Conservation (phyloP, 2,113 vertebrate genomes). For the Pachycephala philippinensis region DNA sequence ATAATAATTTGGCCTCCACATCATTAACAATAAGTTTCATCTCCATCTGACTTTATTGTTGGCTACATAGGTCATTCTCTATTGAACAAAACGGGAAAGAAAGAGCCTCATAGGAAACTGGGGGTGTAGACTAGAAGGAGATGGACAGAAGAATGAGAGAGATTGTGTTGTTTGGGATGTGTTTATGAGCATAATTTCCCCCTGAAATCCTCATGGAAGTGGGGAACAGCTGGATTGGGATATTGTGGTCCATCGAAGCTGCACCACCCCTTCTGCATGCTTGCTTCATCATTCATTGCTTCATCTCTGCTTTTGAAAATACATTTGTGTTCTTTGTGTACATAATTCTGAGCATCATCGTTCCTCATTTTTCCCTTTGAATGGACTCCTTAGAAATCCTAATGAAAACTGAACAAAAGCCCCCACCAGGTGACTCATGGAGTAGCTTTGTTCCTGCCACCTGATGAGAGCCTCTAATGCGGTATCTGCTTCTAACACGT, state of each 20-base stretch:
- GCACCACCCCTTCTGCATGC: not conserved
- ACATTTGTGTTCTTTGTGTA: not conserved
- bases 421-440: not conserved
- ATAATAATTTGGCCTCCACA: constrained; percentile 40
- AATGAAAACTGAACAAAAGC: not conserved
- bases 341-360: not conserved
- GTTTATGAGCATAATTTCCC: not conserved
- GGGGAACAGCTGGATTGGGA: not conserved
- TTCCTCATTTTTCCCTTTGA: constrained; percentile 15
- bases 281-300: not conserved
- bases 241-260: not conserved
- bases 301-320: not conserved
- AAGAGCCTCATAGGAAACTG: not conserved
- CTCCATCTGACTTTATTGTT: constrained; percentile 27
- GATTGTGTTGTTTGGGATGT: not conserved
- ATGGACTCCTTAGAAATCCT: constrained; percentile 4
- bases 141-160: not conserved
- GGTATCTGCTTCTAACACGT: not conserved
- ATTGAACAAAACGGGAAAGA: not conserved
- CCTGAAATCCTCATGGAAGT: not conserved
- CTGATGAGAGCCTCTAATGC: not conserved
- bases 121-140: not conserved
- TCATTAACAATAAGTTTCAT: constrained; percentile 28
- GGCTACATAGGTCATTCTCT: not conserved
- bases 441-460: not conserved